These are phyloP conservation scores for Coelinius sp. DNA, from an alignment of 2,888 invertebrate species.

Conservation along the genomic window DNA sequence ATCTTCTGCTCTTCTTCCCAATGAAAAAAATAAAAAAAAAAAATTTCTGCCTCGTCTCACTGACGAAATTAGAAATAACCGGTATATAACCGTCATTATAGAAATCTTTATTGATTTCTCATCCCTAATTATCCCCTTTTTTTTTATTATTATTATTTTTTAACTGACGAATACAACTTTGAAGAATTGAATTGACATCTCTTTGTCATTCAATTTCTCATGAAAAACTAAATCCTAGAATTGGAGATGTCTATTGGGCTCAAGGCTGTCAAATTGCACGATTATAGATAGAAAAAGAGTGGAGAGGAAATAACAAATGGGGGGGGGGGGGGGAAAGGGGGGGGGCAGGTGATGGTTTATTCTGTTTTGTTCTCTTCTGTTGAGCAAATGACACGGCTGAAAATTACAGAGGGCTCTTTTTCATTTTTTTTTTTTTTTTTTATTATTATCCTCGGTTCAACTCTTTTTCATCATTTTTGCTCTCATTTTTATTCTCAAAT, in stretches of 20 bases:
- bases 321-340: slow-evolving; percentile 47
- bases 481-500: background rate
- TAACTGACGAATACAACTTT: background rate
- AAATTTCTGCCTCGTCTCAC: background rate
- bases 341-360: slow-evolving; percentile 50
- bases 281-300: background rate
- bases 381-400: slow-evolving; percentile 63
- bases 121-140: background rate
- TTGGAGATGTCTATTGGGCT: background rate
- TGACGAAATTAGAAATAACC: background rate
- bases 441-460: slow-evolving; percentile 4
- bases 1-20: background rate
- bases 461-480: background rate
- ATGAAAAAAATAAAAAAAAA: no score
- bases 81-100: background rate
- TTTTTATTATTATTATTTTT: background rate
- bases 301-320: slow-evolving; percentile 7
- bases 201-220: background rate
- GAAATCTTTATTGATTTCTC: background rate
- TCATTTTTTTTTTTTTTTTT: slow-evolving; percentile 18
- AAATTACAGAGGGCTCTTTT: slow-evolving; percentile 60
- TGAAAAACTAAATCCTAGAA: background rate
- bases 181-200: background rate
- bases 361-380: no score
- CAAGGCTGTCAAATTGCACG: slow-evolving; percentile 19